Conservation (phyloP, 2,113 vertebrate genomes). For the Phylloscopus whistleri region DNA sequence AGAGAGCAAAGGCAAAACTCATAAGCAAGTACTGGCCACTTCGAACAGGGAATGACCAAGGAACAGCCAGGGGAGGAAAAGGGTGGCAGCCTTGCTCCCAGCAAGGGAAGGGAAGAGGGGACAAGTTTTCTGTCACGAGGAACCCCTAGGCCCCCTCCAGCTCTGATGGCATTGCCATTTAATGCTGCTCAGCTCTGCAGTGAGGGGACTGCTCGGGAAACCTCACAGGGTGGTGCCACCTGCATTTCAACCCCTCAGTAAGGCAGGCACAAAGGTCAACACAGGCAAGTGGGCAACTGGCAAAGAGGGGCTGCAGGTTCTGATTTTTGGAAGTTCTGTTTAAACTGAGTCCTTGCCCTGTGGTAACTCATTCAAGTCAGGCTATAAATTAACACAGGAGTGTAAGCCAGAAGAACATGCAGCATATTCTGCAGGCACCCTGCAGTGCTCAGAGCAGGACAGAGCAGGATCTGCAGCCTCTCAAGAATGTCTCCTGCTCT, state of each 20-base stretch:
- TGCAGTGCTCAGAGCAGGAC: background rate
- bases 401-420: background rate
- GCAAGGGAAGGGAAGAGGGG: background rate
- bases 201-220: background rate
- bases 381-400: background rate
- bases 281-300: background rate
- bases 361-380: background rate
- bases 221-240: background rate
- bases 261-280: background rate
- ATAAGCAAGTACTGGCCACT: background rate
- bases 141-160: background rate
- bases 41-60: background rate
- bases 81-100: background rate
- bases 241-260: background rate
- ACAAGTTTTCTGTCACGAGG: fast-evolving
- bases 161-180: background rate
- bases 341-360: background rate
- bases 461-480: conserved; percentile 4
- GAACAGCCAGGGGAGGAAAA: background rate
- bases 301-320: background rate
- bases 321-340: background rate
- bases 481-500: conserved; percentile 61
- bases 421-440: background rate
- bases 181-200: background rate
- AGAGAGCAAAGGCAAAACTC: background rate